Evolutionary conservation across 2,888 invertebrate genomes (phyloP), one percentile per base, ranked within the genome.

Genomic region (Scaptomyza caliginosa): DNA sequence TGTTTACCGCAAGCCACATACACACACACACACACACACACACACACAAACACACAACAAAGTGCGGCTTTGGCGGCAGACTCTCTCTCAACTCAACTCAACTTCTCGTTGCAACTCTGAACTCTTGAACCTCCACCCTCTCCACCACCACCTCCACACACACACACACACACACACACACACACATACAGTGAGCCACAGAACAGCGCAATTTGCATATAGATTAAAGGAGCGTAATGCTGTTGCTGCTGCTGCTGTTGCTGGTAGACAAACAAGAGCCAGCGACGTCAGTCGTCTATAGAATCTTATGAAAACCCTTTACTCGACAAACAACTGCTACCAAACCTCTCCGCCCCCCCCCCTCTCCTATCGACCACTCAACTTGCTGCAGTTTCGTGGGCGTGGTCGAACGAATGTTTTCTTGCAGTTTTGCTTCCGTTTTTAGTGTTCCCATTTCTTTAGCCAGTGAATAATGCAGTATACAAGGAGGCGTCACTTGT

Each of bases 171-270:
- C 38, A 19, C 28, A 32, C 34, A 36, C 32, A 13, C 30, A 49
- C 46, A 19, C 50, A 34, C 43, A 32, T 16, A 51, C 30, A 19
- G n/a, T n/a, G n/a, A n/a, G 16, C 13, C 55, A 28, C 45, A 49
- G 21, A 46, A 36, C 40, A 50, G 19, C 19, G 54, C 68, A 75
- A 75, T 75, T 75, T 75, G 75, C 75, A 75, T 75, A 75, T 75
- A 76, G 75, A 76, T 76, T 76, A 76, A 76, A 66, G 66, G 39
- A 64, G 54, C 58, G 66, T 54, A 52, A 58, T 64, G 46, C 66
- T 60, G 32, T 64, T 48, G 13, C 1, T 34, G 32, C 16, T 34
- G 32, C 16, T 28, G 46, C 63, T 59, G 34, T 68, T 46, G 32
- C 69, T 48, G 58, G 58, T 74, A 67, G 74, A 65, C 71, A 74